Evolutionary conservation across 2,888 invertebrate species (phyloP).

Genomic region (Drosophila rellima): DNA sequence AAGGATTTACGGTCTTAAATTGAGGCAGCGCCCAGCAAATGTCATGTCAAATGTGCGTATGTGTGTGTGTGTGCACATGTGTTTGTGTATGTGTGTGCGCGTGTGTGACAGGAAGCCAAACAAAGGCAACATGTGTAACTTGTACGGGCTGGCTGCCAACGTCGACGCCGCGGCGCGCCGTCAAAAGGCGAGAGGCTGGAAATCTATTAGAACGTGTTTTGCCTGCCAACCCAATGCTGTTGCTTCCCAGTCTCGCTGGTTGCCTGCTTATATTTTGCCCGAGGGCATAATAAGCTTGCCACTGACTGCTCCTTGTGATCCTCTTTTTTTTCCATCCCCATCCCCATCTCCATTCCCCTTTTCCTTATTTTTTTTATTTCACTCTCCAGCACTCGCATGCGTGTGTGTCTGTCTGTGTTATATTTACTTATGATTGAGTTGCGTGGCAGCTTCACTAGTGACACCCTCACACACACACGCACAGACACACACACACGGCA

Average conservation of each 20-base stretch:
- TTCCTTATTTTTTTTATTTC: slow-evolving; percentile 42
- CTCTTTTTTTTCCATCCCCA: not conserved
- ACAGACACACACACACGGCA: slow-evolving; percentile 38
- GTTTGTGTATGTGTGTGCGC: slow-evolving; percentile 30
- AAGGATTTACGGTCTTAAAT: slow-evolving; percentile 81
- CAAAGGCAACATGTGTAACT: slow-evolving; percentile 83
- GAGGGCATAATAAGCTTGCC: slow-evolving; percentile 83
- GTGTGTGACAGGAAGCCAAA: slow-evolving; percentile 81
- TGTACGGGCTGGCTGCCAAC: slow-evolving; percentile 66
- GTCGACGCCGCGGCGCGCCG: slow-evolving; percentile 28
- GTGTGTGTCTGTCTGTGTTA: slow-evolving; percentile 62
- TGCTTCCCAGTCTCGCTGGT: slow-evolving; percentile 40
- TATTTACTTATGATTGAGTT: slow-evolving; percentile 83
- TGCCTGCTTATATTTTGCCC: slow-evolving; percentile 81
- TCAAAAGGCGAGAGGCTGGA: slow-evolving; percentile 79
- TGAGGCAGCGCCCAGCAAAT: slow-evolving; percentile 61
- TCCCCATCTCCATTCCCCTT: not conserved
- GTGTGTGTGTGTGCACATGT: slow-evolving; percentile 17
- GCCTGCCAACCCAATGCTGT: slow-evolving; percentile 72
- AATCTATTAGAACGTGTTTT: slow-evolving; percentile 81
- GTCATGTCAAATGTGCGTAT: slow-evolving; percentile 65
- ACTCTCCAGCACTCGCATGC: slow-evolving; percentile 34
- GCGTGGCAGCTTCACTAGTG: slow-evolving; percentile 65
- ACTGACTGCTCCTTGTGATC: slow-evolving; percentile 43
- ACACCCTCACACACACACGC: slow-evolving; percentile 43